Conservation (phyloP, 2,888 invertebrate genomes). For the Corbicula japonica region DNA sequence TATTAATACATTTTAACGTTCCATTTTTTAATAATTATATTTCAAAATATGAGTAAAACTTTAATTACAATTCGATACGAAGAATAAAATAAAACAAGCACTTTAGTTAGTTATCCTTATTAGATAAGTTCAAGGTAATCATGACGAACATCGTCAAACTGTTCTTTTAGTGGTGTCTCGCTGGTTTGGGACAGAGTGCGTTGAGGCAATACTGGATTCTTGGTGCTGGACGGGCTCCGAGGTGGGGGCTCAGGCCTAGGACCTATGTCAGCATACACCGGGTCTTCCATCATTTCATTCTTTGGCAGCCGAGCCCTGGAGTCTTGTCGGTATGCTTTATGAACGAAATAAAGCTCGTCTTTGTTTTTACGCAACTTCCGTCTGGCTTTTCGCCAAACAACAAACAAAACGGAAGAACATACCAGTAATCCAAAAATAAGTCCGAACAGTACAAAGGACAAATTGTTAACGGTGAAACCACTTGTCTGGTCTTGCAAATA, state of each 20-base stretch:
- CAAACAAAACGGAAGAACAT: conserved; percentile 24
- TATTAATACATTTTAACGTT: no score
- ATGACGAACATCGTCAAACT: conserved; percentile 21
- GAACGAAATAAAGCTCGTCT: conserved; percentile 52
- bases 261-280: conserved; percentile 38
- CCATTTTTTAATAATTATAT: no score
- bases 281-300: conserved; percentile 45
- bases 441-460: conserved; percentile 42
- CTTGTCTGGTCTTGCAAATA: no score
- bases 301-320: conserved; percentile 27
- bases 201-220: neutral
- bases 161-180: conserved; percentile 38
- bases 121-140: conserved; percentile 45
- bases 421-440: conserved; percentile 13
- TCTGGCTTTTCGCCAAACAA: conserved; percentile 40
- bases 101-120: no score
- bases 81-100: no score
- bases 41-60: no score
- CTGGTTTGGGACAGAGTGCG: conserved; percentile 32
- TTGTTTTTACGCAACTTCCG: conserved; percentile 38
- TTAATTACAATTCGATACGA: no score
- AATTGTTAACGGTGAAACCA: conserved; percentile 19
- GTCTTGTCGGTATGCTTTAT: conserved; percentile 52
- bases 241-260: conserved; percentile 42
- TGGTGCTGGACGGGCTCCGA: conserved; percentile 11